Evolutionary conservation across 2,797 vertebrate genomes (phyloP).

Genomic region (Margarornis squamiger): DNA sequence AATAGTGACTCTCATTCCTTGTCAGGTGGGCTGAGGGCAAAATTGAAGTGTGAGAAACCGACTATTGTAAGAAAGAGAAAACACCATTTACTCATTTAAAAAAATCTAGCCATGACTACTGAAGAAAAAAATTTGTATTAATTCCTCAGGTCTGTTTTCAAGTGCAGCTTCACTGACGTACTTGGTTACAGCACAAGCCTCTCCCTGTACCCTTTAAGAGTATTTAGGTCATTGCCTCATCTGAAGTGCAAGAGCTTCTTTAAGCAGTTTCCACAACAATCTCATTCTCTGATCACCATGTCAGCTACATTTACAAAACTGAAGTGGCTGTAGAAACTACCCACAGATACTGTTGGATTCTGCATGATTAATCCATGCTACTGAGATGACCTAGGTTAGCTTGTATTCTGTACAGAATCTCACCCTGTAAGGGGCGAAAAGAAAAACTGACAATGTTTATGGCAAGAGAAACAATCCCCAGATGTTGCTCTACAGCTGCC

Average conservation of each 20-base stretch:
- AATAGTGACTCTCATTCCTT: neutral
- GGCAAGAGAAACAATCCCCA: neutral
- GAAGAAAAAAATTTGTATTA: neutral
- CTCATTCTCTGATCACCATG: neutral
- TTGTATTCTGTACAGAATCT: neutral
- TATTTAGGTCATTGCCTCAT: slow-evolving; percentile 25
- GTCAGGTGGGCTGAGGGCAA: neutral
- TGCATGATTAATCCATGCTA: neutral
- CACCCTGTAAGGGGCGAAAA: neutral
- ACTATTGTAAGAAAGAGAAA: neutral
- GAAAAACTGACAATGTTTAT: neutral
- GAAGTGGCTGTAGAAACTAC: neutral
- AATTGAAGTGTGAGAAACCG: neutral
- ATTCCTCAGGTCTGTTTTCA: neutral
- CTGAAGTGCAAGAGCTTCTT: neutral
- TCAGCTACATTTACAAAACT: slow-evolving; percentile 24
- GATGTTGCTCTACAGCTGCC: neutral
- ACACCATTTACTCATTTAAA: neutral
- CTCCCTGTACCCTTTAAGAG: neutral
- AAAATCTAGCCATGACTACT: neutral
- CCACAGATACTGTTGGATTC: neutral
- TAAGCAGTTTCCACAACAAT: neutral
- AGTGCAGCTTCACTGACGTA: neutral
- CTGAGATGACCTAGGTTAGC: neutral
- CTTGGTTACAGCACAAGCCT: neutral